phyloP scores from a whole-genome alignment of 2,113 vertebrate species.

The Salvelinus alpinus region DNA sequence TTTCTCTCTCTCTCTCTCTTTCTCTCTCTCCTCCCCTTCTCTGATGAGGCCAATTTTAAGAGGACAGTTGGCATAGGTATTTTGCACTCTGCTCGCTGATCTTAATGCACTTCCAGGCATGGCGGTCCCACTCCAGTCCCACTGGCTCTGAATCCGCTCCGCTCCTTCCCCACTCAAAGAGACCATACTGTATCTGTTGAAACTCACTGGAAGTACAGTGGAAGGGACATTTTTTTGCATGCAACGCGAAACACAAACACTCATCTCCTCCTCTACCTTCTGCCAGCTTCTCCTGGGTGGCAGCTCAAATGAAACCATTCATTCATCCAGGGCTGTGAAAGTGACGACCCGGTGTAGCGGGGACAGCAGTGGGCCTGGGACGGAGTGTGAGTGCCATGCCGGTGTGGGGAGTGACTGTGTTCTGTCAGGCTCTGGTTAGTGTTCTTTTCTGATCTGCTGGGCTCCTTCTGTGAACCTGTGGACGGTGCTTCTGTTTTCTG shows the following conservation, averaged over 20 bases:
- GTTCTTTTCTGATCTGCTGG: conserved; percentile 72
- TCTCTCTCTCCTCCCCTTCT: conserved; percentile 20
- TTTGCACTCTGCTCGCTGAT: conserved; percentile 80
- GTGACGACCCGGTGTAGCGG: conserved; percentile 37
- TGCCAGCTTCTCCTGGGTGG: conserved; percentile 55
- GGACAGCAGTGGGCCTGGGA: conserved; percentile 33
- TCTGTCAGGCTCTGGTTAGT: conserved; percentile 69
- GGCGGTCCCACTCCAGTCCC: conserved; percentile 61
- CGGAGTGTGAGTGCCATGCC: conserved; percentile 60
- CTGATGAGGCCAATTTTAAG: conserved; percentile 71
- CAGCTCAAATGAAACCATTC: conserved; percentile 56
- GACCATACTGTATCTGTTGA: conserved; percentile 40
- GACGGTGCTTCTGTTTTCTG: conserved; percentile 69
- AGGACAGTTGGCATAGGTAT: conserved; percentile 76
- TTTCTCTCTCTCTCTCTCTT: background rate
- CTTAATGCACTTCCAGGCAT: conserved; percentile 72
- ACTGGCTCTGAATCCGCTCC: conserved; percentile 43
- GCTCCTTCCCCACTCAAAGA: conserved; percentile 43
- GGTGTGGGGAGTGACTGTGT: conserved; percentile 70
- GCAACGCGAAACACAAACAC: conserved; percentile 13
- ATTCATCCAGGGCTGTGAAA: conserved; percentile 40
- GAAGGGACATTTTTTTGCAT: background rate
- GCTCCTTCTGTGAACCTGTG: conserved; percentile 76
- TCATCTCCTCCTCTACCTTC: conserved; percentile 36
- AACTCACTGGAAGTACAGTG: conserved; percentile 46